Evolutionary conservation across 2,113 vertebrate species (phyloP).

Genomic region (Glaucidium brasilianum): DNA sequence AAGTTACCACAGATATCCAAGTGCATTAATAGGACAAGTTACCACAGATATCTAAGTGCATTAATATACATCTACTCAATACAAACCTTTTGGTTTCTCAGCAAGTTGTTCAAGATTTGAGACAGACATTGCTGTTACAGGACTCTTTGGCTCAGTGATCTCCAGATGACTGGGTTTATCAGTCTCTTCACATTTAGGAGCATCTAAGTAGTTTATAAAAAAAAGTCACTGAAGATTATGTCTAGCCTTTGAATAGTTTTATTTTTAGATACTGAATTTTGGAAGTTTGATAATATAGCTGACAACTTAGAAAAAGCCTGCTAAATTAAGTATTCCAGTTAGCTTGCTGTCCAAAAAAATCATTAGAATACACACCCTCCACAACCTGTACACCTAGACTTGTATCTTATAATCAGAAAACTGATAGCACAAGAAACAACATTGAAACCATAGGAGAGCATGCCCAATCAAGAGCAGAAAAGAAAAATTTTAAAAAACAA

Average conservation of each 20-base stretch:
- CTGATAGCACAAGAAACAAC: not conserved
- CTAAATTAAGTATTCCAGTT: not conserved
- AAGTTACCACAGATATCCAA: not conserved
- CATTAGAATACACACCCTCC: not conserved
- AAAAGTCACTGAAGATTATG: not conserved
- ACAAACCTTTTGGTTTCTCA: conserved; percentile 63
- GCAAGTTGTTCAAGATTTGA: conserved; percentile 21
- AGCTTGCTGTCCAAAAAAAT: not conserved
- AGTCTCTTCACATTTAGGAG: conserved; percentile 50
- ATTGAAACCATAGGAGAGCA: not conserved
- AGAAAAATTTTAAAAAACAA: not conserved
- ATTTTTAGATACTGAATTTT: not conserved
- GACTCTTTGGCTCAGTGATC: conserved; percentile 50
- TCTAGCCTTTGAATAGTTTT: not conserved
- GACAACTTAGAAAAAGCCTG: not conserved
- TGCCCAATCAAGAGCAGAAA: not conserved
- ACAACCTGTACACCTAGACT: not conserved
- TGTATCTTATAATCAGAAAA: not conserved
- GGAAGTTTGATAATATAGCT: not conserved
- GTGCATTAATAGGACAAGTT: not conserved
- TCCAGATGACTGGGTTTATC: conserved; percentile 59
- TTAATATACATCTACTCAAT: not conserved
- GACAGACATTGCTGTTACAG: not conserved
- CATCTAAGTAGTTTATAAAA: conserved; percentile 40
- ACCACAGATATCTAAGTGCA: not conserved